Evolutionary conservation across 2,888 invertebrate species (phyloP).

Genomic region (Atrina japonica): DNA sequence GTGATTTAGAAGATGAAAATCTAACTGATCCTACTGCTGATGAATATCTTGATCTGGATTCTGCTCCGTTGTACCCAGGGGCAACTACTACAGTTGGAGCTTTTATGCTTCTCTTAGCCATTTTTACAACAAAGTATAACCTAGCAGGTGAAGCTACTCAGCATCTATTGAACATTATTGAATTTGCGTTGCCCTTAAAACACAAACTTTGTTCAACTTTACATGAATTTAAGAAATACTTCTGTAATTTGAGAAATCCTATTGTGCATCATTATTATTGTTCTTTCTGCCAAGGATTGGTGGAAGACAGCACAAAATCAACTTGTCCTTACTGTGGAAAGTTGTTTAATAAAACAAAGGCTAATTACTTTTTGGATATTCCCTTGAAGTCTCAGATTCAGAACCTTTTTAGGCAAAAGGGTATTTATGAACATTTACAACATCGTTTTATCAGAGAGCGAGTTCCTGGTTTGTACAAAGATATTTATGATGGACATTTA

Average conservation of each 20-base stretch:
- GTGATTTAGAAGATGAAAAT: no score
- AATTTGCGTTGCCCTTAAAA: constrained; percentile 15
- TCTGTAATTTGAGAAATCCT: constrained; percentile 23
- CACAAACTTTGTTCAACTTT: constrained; percentile 30
- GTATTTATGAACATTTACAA: constrained; percentile 25
- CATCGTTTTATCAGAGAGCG: constrained; percentile 13
- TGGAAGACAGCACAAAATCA: background rate
- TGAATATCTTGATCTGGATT: no score
- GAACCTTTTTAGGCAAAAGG: constrained; percentile 28
- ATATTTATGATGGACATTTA: constrained; percentile 39
- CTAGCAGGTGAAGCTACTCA: constrained; percentile 21
- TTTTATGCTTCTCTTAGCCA: constrained; percentile 26
- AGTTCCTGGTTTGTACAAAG: constrained; percentile 12
- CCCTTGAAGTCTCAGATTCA: constrained; percentile 20
- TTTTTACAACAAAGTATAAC: constrained; percentile 30
- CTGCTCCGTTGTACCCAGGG: constrained; percentile 32
- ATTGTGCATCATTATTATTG: constrained; percentile 33
- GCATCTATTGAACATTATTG: constrained; percentile 31
- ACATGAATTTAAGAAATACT: constrained; percentile 22
- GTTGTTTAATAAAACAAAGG: background rate
- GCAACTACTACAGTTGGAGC: constrained; percentile 14
- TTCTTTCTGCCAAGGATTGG: constrained; percentile 13
- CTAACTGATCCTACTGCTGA: no score
- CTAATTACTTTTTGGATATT: constrained; percentile 30
- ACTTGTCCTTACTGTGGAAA: constrained; percentile 7